phyloP scores from a whole-genome alignment of 35 echinoderm and acorn worm genomes.

The Apostichopus californicus region DNA sequence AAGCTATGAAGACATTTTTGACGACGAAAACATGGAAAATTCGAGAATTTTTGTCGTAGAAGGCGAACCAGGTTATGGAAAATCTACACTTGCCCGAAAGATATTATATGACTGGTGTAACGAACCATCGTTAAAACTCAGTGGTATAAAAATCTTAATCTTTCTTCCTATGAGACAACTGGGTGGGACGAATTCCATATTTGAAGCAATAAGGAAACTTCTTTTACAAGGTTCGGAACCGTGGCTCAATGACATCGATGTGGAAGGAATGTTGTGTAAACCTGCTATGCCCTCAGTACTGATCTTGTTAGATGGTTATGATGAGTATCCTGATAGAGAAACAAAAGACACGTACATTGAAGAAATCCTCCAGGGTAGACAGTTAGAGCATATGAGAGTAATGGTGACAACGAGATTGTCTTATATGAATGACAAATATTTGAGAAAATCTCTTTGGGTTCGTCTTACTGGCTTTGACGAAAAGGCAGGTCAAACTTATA shows the following conservation, averaged over 20 bases:
- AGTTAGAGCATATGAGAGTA: not conserved
- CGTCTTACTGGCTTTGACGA: not conserved
- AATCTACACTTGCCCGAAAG: not conserved
- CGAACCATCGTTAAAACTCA: not conserved
- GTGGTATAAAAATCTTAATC: not conserved
- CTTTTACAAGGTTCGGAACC: not conserved
- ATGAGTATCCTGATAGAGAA: constrained; percentile 13
- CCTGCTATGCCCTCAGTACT: not conserved
- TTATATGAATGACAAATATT: not conserved
- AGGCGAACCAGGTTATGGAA: constrained; percentile 18
- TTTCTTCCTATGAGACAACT: not conserved
- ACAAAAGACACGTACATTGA: not conserved
- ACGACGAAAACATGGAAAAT: too few species aligned
- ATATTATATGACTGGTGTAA: constrained; percentile 20
- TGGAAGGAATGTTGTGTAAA: not conserved
- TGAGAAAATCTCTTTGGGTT: not conserved
- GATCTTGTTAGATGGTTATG: constrained; percentile 21
- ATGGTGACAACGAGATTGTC: not conserved
- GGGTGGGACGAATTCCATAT: not conserved
- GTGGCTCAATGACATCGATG: not conserved
- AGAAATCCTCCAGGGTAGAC: not conserved
- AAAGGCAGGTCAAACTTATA: not conserved
- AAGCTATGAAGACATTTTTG: not conserved
- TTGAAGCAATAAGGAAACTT: not conserved
- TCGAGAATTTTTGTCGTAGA: not conserved